These are phyloP conservation scores for Melinopterus prodromus DNA, from an alignment of 2,888 invertebrate species.

Conservation along the genomic window DNA sequence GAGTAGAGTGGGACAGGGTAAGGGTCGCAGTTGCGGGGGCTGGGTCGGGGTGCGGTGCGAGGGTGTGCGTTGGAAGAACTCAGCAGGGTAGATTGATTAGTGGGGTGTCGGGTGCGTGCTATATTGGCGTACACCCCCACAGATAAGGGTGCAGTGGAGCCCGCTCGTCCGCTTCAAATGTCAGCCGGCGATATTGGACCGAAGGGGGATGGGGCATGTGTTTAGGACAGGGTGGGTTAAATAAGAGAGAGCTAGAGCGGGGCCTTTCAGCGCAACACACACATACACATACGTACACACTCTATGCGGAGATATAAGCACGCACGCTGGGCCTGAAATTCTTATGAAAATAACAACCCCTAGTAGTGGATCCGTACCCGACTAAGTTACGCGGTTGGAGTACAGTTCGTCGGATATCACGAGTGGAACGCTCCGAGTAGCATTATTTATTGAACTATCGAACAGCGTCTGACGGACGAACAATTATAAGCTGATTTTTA, in stretches of 20 bases:
- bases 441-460: neutral
- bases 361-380: neutral
- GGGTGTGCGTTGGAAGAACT: constrained; percentile 45
- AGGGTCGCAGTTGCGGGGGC: constrained; percentile 22
- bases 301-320: neutral
- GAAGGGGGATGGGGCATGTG: constrained; percentile 45
- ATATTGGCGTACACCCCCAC: constrained; percentile 53
- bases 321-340: neutral
- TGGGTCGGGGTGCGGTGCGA: constrained; percentile 37
- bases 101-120: constrained; percentile 57
- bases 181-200: constrained; percentile 49
- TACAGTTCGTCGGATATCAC: neutral
- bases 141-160: constrained; percentile 52
- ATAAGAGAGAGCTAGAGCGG: constrained; percentile 37
- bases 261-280: constrained; percentile 4
- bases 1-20: constrained; percentile 19
- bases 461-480: neutral
- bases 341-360: constrained; percentile 4
- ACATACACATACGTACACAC: neutral
- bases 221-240: constrained; percentile 43
- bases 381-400: neutral
- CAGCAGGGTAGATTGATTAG: constrained; percentile 58
- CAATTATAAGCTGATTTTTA: neutral
- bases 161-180: constrained; percentile 50
- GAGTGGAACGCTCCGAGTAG: neutral